Conservation (phyloP, 2,888 invertebrate species). For the Eueremaeus valkanovi region DNA sequence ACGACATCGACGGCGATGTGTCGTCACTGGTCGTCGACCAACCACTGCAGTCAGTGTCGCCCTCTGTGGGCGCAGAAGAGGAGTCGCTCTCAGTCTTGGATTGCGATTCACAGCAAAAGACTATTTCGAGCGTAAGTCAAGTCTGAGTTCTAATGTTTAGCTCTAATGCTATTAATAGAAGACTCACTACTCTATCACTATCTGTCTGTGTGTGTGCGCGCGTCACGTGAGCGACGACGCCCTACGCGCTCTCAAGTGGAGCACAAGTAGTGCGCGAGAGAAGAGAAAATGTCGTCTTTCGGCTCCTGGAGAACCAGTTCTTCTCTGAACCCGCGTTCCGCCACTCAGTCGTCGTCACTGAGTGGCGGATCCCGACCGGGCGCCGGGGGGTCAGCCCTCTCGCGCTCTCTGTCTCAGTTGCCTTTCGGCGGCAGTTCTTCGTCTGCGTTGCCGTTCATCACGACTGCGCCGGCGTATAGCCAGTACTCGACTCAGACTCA, state of each 20-base stretch:
- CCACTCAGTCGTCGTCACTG: not conserved
- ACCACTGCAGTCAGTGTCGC: too few relatives aligned
- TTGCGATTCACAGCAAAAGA: constrained; percentile 17
- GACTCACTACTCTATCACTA: too few relatives aligned
- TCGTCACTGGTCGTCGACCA: not conserved
- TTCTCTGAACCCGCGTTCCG: constrained; percentile 21
- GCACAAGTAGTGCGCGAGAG: too few relatives aligned
- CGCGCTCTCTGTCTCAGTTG: constrained; percentile 34
- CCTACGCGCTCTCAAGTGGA: too few relatives aligned
- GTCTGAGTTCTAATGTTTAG: too few relatives aligned
- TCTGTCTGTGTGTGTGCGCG: too few relatives aligned
- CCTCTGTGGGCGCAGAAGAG: too few relatives aligned
- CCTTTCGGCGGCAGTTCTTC: not conserved
- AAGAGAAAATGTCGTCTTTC: constrained; percentile 15
- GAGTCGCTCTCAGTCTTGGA: not conserved
- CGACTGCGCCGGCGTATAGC: constrained; percentile 28
- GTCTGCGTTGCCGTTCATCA: constrained; percentile 22
- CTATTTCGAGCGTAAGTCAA: constrained; percentile 38
- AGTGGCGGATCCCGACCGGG: not conserved
- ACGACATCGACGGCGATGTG: constrained; percentile 57
- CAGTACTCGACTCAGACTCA: too few relatives aligned
- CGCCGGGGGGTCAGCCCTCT: constrained; percentile 8
- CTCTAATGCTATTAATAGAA: too few relatives aligned
- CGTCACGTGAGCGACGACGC: not conserved
- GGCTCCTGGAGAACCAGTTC: constrained; percentile 39